phyloP scores from a whole-genome alignment of 1,140 invertebrate species.

The Cydia strobilella region DNA sequence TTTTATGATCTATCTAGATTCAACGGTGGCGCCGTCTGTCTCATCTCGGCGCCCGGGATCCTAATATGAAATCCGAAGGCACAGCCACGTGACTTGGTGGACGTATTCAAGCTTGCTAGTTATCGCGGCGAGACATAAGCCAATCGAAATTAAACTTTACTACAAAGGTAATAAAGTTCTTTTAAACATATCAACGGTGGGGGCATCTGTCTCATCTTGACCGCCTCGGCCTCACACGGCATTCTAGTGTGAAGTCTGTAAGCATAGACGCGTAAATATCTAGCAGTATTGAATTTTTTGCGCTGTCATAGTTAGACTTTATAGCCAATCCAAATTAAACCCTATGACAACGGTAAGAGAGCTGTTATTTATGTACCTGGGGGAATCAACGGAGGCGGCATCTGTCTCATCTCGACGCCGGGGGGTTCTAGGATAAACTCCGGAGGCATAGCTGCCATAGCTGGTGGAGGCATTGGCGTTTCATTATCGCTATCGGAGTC shows the following conservation, averaged over 20 bases:
- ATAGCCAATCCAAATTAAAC: too few relatives aligned
- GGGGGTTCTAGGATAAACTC: constrained; percentile 60
- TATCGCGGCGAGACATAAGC: too few relatives aligned
- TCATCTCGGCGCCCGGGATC: constrained; percentile 59
- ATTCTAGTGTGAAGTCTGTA: constrained; percentile 53
- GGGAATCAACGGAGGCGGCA: constrained; percentile 65
- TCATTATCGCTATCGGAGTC: constrained; percentile 70
- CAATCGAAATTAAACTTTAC: too few relatives aligned
- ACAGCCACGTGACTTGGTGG: too few relatives aligned
- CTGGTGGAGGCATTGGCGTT: constrained; percentile 22
- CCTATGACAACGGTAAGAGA: neutral
- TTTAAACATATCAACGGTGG: constrained; percentile 51
- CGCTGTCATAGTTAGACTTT: too few relatives aligned
- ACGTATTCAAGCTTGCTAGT: too few relatives aligned
- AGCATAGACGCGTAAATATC: constrained; percentile 12
- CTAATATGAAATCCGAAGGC: too few relatives aligned
- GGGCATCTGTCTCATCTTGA: constrained; percentile 57
- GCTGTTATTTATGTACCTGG: constrained; percentile 49
- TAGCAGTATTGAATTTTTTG: too few relatives aligned
- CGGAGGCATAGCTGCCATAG: constrained; percentile 37
- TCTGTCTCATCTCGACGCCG: constrained; percentile 56
- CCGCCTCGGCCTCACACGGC: too few relatives aligned
- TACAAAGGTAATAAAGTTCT: constrained; percentile 22
- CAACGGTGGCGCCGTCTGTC: constrained; percentile 62
- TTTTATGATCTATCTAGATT: too few relatives aligned